Percentiles rank a stretch among this genome's conserved stretches.
Conservation (phyloP, 2,797 vertebrate genomes). For the Allenopithecus nigroviridis region DNA sequence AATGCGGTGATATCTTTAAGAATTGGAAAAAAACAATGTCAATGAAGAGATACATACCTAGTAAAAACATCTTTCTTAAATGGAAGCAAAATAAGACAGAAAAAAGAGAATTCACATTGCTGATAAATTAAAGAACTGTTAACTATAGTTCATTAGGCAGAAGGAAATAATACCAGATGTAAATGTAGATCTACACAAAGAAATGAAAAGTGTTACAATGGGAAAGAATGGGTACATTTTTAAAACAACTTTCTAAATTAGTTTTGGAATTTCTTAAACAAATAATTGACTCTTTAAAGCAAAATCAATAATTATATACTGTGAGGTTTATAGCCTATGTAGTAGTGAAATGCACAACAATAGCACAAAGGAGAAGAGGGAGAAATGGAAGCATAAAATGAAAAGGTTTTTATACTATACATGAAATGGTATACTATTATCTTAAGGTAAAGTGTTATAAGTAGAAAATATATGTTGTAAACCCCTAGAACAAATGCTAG, state of each 20-base stretch:
- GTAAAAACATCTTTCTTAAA: background rate
- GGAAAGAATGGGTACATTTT: background rate
- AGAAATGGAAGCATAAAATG: background rate
- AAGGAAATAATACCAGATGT: background rate
- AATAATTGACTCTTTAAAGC: background rate
- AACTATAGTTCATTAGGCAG: background rate
- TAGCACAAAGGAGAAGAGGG: background rate
- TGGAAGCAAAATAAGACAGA: background rate
- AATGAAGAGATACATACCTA: background rate
- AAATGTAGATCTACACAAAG: background rate
- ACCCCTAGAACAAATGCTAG: background rate
- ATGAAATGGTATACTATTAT: background rate
- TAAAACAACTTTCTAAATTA: background rate
- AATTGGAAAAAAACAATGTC: background rate
- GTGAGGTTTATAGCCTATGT: background rate
- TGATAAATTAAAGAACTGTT: background rate
- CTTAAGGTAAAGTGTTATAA: background rate
- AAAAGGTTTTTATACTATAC: background rate
- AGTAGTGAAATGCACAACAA: background rate
- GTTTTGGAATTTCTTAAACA: background rate
- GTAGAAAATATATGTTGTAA: background rate
- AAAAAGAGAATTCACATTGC: background rate
- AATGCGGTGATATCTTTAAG: background rate
- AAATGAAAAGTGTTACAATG: background rate
- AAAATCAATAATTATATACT: background rate